Conservation (phyloP, 2,888 invertebrate species). For the Campoplex nolae region DNA sequence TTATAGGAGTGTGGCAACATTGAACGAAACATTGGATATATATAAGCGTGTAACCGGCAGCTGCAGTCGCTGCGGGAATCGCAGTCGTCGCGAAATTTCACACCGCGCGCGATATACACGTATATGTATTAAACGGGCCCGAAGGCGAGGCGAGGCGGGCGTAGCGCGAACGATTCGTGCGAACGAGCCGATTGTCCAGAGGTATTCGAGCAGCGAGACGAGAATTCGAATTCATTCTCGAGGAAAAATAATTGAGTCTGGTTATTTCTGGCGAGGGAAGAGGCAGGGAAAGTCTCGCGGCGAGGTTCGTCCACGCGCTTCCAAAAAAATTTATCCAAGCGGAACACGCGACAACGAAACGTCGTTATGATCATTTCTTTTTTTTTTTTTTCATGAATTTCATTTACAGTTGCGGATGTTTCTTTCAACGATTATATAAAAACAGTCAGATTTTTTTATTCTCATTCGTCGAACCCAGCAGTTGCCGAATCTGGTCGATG, state of each 20-base stretch:
- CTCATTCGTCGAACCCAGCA: background rate
- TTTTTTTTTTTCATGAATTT: background rate
- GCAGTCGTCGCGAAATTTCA: conserved; percentile 64
- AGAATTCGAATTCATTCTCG: conserved; percentile 77
- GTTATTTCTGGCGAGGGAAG: conserved; percentile 34
- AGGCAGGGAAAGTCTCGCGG: conserved; percentile 9
- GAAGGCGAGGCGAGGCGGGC: conserved; percentile 59
- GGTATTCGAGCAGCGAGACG: conserved; percentile 79
- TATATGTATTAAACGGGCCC: conserved; percentile 33
- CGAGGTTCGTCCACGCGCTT: conserved; percentile 5
- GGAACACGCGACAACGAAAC: conserved; percentile 1
- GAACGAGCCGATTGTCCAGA: conserved; percentile 80
- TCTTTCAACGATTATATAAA: background rate
- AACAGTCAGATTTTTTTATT: background rate
- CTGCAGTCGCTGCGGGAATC: conserved; percentile 80
- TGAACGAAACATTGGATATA: conserved; percentile 47
- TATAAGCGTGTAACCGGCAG: conserved; percentile 68
- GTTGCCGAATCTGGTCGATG: background rate
- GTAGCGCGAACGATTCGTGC: conserved; percentile 68
- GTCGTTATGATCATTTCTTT: background rate
- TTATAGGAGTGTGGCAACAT: conserved; percentile 31
- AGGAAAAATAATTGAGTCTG: conserved; percentile 83
- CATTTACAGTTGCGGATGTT: background rate
- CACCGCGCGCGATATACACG: conserved; percentile 50
- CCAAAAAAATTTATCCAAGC: conserved; percentile 20